A percentile compares a stretch with the other conserved stretches of the same genome.
These are phyloP conservation scores for Catharus ustulatus DNA, from an alignment of 2,797 vertebrate species.

Conservation along the genomic window DNA sequence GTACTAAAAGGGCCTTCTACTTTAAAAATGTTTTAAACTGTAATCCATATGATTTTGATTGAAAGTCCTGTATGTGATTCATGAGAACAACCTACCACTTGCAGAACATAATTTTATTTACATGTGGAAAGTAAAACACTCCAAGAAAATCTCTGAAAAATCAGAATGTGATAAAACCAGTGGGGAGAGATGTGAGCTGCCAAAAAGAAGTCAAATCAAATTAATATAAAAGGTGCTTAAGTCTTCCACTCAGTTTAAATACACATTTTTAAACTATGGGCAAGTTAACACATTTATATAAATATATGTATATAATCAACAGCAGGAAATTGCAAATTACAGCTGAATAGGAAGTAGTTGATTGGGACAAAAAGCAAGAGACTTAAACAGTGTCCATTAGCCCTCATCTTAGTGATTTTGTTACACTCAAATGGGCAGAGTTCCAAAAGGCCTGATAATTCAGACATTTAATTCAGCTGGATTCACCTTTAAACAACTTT, in stretches of 20 bases:
- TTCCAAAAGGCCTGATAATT: neutral
- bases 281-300: neutral
- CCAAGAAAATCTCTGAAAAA: neutral
- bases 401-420: neutral
- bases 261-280: neutral
- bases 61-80: neutral
- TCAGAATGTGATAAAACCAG: neutral
- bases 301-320: neutral
- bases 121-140: neutral
- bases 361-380: neutral
- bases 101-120: neutral
- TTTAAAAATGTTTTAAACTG: neutral
- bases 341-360: neutral
- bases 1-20: neutral
- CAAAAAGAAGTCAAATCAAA: neutral
- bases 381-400: neutral
- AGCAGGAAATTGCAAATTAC: constrained; percentile 37
- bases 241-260: neutral
- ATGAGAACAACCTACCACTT: neutral
- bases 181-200: neutral
- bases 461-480: neutral
- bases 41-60: neutral
- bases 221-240: neutral
- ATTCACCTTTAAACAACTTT: neutral
- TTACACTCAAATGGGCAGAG: neutral